Evolutionary conservation across 2,113 vertebrate species (phyloP).

Genomic region (Pyrgilauda ruficollis): DNA sequence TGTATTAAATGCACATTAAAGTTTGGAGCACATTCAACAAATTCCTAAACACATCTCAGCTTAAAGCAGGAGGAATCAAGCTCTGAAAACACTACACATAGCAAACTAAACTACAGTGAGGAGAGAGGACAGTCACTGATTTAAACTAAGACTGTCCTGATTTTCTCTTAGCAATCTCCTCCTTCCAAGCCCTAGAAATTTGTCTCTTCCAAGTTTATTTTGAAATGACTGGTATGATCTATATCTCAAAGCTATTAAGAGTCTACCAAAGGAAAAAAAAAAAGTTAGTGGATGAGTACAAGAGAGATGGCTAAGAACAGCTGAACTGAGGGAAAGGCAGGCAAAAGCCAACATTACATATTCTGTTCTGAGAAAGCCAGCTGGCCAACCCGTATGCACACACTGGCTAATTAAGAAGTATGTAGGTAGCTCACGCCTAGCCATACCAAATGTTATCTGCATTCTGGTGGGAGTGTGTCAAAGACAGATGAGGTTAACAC

Average conservation of each 20-base stretch:
- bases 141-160: not conserved
- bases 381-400: not conserved
- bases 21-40: not conserved
- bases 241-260: not conserved
- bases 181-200: not conserved
- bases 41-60: not conserved
- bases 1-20: not conserved
- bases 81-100: not conserved
- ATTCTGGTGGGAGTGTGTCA: not conserved
- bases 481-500: not conserved
- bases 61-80: not conserved
- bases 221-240: not conserved
- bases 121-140: not conserved
- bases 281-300: not conserved
- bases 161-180: not conserved
- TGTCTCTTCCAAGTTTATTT: not conserved
- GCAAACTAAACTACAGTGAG: not conserved
- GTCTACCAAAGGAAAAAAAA: not conserved
- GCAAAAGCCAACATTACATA: conserved; percentile 8
- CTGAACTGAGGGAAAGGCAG: conserved; percentile 13
- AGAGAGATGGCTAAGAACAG: not conserved
- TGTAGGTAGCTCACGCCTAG: not conserved
- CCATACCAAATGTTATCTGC: conserved; percentile 1
- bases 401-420: not conserved
- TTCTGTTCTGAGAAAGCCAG: conserved; percentile 18